Evolutionary conservation across 1,140 invertebrate species (phyloP).

Genomic region (Conopomorpha cramerella): DNA sequence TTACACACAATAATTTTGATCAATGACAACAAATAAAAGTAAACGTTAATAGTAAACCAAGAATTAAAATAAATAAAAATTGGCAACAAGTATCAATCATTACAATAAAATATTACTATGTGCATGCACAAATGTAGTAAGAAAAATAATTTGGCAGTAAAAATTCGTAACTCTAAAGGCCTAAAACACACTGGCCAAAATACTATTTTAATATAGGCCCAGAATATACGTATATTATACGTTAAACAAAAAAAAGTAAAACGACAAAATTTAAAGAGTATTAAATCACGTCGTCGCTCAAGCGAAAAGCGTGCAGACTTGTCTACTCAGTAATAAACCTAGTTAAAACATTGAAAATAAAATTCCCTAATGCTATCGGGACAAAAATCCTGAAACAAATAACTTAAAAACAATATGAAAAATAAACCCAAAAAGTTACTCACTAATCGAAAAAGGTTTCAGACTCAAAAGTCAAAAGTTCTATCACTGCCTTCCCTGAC

Average conservation of each 20-base stretch:
- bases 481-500: constrained; percentile 30
- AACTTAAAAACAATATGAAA: constrained; percentile 61
- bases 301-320: constrained; percentile 44
- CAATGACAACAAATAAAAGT: constrained; percentile 55
- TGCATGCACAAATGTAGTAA: constrained; percentile 57
- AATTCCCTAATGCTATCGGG: constrained; percentile 60
- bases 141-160: constrained; percentile 62
- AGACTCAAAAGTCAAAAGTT: constrained; percentile 39
- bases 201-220: constrained; percentile 56
- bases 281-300: constrained; percentile 46
- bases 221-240: constrained; percentile 36
- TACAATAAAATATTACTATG: constrained; percentile 57
- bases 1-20: constrained; percentile 60
- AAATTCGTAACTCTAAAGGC: constrained; percentile 58
- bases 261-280: constrained; percentile 53
- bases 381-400: constrained; percentile 61
- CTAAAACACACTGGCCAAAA: constrained; percentile 51
- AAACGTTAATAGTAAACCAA: constrained; percentile 52
- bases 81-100: constrained; percentile 51
- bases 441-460: constrained; percentile 57
- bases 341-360: constrained; percentile 57
- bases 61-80: constrained; percentile 56
- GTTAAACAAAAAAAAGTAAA: constrained; percentile 43
- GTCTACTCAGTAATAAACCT: constrained; percentile 29
- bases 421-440: constrained; percentile 58